Conservation (phyloP, 35 echinoderm and acorn worm species). For the Chiridota heheva region DNA sequence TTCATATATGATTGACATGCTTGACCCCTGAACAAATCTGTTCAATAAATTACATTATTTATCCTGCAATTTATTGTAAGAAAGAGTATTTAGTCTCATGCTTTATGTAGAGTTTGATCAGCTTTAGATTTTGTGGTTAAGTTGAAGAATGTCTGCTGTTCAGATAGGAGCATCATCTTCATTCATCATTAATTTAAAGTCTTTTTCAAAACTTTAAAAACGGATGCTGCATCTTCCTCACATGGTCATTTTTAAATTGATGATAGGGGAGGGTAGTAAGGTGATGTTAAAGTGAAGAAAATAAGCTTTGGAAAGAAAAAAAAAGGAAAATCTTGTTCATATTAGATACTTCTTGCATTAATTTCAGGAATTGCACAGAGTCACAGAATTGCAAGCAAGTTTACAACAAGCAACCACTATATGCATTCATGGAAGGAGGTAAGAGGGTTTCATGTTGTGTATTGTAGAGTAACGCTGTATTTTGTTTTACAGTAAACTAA, state of each 20-base stretch:
- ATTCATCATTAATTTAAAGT: no score
- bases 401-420: slow-evolving; percentile 85
- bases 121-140: no score
- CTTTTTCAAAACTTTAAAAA: no score
- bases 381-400: slow-evolving; percentile 75
- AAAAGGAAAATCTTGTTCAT: not conserved
- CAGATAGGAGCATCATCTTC: no score
- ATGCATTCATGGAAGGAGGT: slow-evolving; percentile 86
- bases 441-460: not conserved
- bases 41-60: not conserved
- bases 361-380: slow-evolving; percentile 75
- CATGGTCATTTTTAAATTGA: no score
- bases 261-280: no score
- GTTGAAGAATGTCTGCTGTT: no score
- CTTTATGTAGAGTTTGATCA: no score
- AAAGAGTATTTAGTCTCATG: not conserved
- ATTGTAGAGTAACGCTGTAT: not conserved
- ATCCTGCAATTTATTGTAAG: not conserved
- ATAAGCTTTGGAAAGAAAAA: not conserved
- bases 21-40: no score
- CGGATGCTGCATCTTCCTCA: no score
- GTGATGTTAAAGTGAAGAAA: not conserved
- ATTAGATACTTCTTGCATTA: not conserved
- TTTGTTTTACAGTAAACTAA: not conserved
- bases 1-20: no score